Conservation (phyloP, 2,888 invertebrate species). For the Dryadula phaetusa region DNA sequence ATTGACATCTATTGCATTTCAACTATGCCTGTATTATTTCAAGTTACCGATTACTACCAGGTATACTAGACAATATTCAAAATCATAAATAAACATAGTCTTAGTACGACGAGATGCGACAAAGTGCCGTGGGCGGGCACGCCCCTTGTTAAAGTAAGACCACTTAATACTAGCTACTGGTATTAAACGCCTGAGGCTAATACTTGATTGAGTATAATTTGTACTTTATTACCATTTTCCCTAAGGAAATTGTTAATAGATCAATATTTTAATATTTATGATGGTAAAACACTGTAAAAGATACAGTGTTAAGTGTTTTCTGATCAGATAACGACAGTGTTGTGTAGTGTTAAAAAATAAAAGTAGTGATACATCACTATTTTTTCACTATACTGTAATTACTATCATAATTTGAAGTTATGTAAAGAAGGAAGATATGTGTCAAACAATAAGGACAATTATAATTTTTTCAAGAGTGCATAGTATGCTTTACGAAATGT, state of each 20-base stretch:
- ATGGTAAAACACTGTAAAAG: no score
- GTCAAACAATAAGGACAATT: no score
- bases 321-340: neutral
- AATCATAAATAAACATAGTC: conserved; percentile 16
- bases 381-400: neutral
- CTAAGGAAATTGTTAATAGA: conserved; percentile 17
- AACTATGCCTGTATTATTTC: no score
- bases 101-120: conserved; percentile 23
- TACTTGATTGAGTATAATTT: conserved; percentile 23
- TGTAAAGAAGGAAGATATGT: no score
- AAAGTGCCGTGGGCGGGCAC: conserved; percentile 33
- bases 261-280: neutral
- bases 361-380: neutral
- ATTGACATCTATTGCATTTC: no score
- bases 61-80: no score
- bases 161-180: conserved; percentile 32
- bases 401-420: no score
- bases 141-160: conserved; percentile 38
- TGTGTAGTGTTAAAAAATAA: no score
- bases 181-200: conserved; percentile 11
- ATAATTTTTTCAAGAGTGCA: no score
- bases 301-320: neutral
- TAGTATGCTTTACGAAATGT: no score
- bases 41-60: no score
- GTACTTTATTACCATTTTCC: conserved; percentile 18